Conservation (phyloP, 2,888 invertebrate species). For the Eumacrocentrus americanus region DNA sequence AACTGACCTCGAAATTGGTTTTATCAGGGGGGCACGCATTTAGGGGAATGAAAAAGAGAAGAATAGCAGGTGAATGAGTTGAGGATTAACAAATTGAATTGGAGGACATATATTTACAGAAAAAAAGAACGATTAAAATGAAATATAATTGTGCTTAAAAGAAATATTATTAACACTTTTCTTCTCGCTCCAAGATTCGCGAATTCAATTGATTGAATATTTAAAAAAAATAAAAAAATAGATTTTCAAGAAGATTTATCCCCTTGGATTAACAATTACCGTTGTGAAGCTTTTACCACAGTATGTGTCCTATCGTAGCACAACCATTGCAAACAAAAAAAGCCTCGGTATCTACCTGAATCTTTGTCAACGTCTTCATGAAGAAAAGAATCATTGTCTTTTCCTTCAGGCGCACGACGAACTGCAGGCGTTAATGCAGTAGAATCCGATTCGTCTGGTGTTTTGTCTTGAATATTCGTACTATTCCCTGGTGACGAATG, state of each 20-base stretch:
- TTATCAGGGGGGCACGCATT: constrained; percentile 41
- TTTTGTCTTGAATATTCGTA: constrained; percentile 43
- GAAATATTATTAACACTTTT: no score
- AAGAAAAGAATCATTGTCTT: constrained; percentile 76
- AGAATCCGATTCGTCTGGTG: constrained; percentile 50
- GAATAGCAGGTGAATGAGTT: constrained; percentile 32
- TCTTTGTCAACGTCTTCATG: constrained; percentile 67
- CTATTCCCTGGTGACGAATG: constrained; percentile 45
- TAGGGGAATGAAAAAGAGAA: constrained; percentile 36
- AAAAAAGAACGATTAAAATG: constrained; percentile 15
- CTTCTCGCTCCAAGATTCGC: no score
- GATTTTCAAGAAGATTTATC: no score
- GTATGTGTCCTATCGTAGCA: constrained; percentile 52
- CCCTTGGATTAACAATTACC: not conserved
- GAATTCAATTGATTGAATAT: no score
- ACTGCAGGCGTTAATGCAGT: constrained; percentile 60
- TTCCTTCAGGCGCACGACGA: constrained; percentile 79
- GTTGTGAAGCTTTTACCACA: constrained; percentile 29
- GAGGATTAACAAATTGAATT: constrained; percentile 21
- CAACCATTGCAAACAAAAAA: constrained; percentile 52
- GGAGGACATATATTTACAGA: constrained; percentile 17
- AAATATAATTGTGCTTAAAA: no score
- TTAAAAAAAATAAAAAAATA: no score
- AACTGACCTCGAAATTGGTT: constrained; percentile 59
- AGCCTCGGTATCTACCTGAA: constrained; percentile 58